Percentiles rank a stretch among this genome's conserved stretches.
Conservation (phyloP, 2,888 invertebrate genomes). For the Dicroscelio sp. region DNA sequence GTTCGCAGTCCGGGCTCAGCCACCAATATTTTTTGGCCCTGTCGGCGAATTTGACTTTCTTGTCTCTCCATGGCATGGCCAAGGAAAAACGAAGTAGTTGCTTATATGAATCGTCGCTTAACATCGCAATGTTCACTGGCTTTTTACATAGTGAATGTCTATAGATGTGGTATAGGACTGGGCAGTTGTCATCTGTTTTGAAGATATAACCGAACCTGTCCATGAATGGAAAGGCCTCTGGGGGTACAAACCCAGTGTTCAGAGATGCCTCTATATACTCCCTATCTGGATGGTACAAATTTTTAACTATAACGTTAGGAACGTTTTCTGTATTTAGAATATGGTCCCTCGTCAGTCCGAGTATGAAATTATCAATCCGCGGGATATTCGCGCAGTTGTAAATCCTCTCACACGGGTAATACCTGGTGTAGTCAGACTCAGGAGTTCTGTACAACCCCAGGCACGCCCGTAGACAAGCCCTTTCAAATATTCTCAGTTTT, state of each 20-base stretch:
- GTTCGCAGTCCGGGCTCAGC: too few relatives aligned
- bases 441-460: background rate
- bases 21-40: too few relatives aligned
- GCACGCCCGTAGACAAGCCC: constrained; percentile 36
- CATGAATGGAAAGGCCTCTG: background rate
- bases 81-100: too few relatives aligned
- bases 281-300: background rate
- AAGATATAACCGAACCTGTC: background rate
- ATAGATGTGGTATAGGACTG: background rate
- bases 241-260: background rate
- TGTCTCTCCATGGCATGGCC: too few relatives aligned
- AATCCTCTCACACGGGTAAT: background rate
- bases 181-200: background rate
- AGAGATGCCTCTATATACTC: background rate
- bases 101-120: too few relatives aligned
- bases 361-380: background rate
- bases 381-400: background rate
- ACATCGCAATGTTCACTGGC: too few relatives aligned
- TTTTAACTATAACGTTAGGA: background rate
- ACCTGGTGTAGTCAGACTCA: background rate
- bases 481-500: constrained; percentile 40
- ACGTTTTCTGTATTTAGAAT: background rate
- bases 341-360: background rate
- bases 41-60: too few relatives aligned
- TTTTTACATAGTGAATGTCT: too few relatives aligned